Evolutionary conservation across 2,797 vertebrate genomes (phyloP), one percentile per base, ranked within the genome.

Genomic region (Taeniopygia guttata): DNA sequence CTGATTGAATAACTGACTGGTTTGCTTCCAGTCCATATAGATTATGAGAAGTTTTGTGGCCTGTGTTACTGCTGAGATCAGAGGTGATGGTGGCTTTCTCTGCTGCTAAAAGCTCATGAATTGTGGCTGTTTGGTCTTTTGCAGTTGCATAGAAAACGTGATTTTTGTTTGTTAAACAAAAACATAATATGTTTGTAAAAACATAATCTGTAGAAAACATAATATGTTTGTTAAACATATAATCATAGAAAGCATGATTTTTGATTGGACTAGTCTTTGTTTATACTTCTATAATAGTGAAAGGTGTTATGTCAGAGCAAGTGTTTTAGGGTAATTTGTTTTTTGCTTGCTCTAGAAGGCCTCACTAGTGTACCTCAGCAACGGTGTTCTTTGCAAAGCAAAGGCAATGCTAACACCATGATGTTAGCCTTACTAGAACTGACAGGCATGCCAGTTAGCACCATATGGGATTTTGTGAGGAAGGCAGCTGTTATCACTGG

Each of bases 401-500:
- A 92, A 87, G 85, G 40, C 43, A 72, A 75, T 36, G 62, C 20
- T 83, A 63, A 48, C 12, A 19, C 14, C 72, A 55, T 36, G 56
- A 77, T 34, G 54, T 78, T 94, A 93, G 48, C 43, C 12, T 45
- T 72, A 46, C 48, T 42, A 49, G 46, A 73, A 38, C 70, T 55
- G 91, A 91, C 43, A 86, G 58, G 66, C 80, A 34, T 62, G 66
- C 77, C 74, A 76, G 55, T 54, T 78, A 79, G 34, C 7, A 8
- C 91, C 80, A 84, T 93, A 86, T 86, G 87, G 75, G 85, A 85
- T 51, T 78, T 90, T 84, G 46, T 90, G 69, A 91, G 58, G 45
- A 94, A 84, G 76, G 59, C 87, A 94, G 80, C 77, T 93, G 77
- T 91, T 96, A 76, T 63, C 80, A 60, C 80, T 76, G 45, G 48